A percentile compares a stretch with the other conserved stretches of the same genome.
Conservation (phyloP, 1,140 invertebrate species). For the Mactra quadrangularis region DNA sequence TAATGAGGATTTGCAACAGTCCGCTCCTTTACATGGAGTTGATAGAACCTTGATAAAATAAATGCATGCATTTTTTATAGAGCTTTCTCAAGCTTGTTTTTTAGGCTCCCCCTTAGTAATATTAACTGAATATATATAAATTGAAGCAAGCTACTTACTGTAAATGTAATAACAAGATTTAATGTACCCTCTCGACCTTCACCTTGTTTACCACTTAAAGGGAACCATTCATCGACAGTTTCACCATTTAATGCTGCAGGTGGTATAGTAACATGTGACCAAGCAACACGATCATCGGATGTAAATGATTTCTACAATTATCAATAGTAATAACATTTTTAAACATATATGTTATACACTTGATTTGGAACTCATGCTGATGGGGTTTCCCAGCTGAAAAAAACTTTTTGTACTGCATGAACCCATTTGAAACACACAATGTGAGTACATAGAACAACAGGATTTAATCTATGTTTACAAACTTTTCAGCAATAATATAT, state of each 20-base stretch:
- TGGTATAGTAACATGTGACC: conserved; percentile 93
- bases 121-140: too few species aligned
- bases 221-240: conserved; percentile 97
- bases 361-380: background rate
- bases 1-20: too few species aligned
- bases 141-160: too few species aligned
- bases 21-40: too few species aligned
- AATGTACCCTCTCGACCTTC: conserved; percentile 95
- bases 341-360: background rate
- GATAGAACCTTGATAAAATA: too few species aligned
- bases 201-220: conserved; percentile 95
- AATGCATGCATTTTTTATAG: too few species aligned
- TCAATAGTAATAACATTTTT: conserved; percentile 35
- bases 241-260: conserved; percentile 92
- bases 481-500: background rate
- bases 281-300: conserved; percentile 97
- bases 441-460: too few species aligned
- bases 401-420: background rate
- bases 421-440: background rate
- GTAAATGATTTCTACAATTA: conserved; percentile 93
- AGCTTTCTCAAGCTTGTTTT: too few species aligned
- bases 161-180: conserved; percentile 86
- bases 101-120: too few species aligned
- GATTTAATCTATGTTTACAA: too few species aligned
- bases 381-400: background rate